Conservation (phyloP, 2,888 invertebrate genomes). For the Nasonia oneida region DNA sequence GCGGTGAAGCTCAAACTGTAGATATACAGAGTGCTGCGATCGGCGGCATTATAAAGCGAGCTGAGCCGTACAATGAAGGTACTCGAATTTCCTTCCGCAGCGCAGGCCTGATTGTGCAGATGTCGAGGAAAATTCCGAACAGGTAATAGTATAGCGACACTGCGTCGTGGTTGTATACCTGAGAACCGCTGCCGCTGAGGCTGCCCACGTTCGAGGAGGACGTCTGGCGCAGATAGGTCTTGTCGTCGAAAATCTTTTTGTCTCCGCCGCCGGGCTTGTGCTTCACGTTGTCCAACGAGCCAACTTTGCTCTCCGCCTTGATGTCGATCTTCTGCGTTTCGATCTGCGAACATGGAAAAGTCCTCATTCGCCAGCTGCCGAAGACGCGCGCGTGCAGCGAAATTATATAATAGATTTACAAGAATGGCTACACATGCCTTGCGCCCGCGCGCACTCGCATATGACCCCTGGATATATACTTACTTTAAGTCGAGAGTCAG, state of each 20-base stretch:
- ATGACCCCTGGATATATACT: too few relatives aligned
- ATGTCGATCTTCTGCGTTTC: slow-evolving; percentile 94
- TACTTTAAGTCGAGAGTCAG: too few relatives aligned
- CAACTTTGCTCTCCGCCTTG: slow-evolving; percentile 95
- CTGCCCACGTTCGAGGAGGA: slow-evolving; percentile 72
- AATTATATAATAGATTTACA: too few relatives aligned
- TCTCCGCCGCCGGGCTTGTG: slow-evolving; percentile 97
- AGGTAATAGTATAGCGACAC: too few relatives aligned
- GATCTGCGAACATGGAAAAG: slow-evolving; percentile 83
- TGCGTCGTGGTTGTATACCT: slow-evolving; percentile 68
- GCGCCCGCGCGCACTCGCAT: too few relatives aligned
- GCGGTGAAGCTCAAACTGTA: background rate
- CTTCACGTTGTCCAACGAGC: slow-evolving; percentile 93
- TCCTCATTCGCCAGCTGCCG: background rate
- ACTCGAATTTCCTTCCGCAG: too few relatives aligned
- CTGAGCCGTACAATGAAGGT: background rate
- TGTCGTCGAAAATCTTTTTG: slow-evolving; percentile 96
- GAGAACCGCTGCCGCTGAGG: slow-evolving; percentile 75
- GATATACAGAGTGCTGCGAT: too few relatives aligned
- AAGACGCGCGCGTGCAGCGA: too few relatives aligned
- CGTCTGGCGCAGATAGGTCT: slow-evolving; percentile 91
- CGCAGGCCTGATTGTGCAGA: too few relatives aligned
- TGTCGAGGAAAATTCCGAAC: too few relatives aligned
- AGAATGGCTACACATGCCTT: too few relatives aligned
- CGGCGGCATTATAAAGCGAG: too few relatives aligned